Percentiles rank a stretch among this genome's conserved stretches.
These are phyloP conservation scores for Myiotriccus ornatus DNA, from an alignment of 2,797 vertebrate species.

Conservation along the genomic window DNA sequence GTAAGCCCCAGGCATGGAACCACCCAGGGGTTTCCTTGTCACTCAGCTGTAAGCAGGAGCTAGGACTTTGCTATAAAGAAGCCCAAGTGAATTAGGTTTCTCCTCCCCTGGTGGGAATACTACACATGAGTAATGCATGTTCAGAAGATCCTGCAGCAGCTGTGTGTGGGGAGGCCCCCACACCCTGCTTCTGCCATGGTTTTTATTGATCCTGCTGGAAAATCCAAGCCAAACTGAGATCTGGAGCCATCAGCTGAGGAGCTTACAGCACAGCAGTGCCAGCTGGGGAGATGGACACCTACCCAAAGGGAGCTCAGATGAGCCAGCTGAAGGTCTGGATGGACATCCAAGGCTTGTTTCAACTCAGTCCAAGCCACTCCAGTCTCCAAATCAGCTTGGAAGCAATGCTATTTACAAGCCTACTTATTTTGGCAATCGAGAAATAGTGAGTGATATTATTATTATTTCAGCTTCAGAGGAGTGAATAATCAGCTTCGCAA, in stretches of 20 bases:
- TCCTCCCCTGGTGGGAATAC: neutral
- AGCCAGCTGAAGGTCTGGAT: neutral
- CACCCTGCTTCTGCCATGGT: rapidly evolving
- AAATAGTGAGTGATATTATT: neutral
- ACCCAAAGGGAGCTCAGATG: neutral
- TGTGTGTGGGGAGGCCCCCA: neutral
- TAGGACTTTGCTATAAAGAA: neutral
- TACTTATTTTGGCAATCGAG: neutral
- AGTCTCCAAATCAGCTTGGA: neutral
- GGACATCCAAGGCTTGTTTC: neutral
- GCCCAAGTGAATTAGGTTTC: neutral
- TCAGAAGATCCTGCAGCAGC: neutral
- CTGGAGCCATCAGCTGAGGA: neutral
- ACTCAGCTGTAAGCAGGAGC: neutral
- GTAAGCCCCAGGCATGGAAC: neutral
- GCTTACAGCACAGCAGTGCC: neutral
- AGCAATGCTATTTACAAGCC: neutral
- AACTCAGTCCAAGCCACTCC: neutral
- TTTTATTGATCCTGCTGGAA: neutral
- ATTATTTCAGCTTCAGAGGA: neutral
- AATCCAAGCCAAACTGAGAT: neutral
- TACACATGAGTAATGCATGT: rapidly evolving
- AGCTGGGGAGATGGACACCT: neutral
- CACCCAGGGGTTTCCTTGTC: neutral
- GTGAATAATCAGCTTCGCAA: neutral